Evolutionary conservation across 2,888 invertebrate species (phyloP).

Genomic region (Polyommatus iphigenia): DNA sequence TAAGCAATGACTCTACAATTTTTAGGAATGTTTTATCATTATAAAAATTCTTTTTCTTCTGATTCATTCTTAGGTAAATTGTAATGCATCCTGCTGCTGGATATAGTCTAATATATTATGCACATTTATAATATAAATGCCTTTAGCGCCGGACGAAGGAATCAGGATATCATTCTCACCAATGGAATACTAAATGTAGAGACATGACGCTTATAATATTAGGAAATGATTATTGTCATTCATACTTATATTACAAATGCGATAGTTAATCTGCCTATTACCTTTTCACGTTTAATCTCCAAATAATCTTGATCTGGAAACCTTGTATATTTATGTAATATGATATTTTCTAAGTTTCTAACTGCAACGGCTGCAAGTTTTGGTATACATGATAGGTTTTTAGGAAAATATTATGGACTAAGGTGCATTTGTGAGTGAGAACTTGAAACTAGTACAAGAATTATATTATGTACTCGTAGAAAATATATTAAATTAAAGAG

Average conservation of each 20-base stretch:
- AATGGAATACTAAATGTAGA: conserved; percentile 10
- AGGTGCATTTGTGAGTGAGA: neutral
- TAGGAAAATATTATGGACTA: neutral
- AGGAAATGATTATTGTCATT: neutral
- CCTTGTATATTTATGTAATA: too few species aligned
- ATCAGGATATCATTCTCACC: conserved; percentile 16
- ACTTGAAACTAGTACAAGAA: neutral
- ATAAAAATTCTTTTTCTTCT: neutral
- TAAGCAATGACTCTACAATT: neutral
- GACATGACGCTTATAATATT: neutral
- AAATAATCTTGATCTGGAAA: too few species aligned
- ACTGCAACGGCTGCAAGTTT: too few species aligned
- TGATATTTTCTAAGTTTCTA: too few species aligned
- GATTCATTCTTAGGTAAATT: neutral
- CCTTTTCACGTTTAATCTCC: too few species aligned
- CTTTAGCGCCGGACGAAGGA: conserved; percentile 16
- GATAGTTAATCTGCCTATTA: neutral
- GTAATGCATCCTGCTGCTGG: neutral
- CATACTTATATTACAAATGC: neutral
- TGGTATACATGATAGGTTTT: neutral
- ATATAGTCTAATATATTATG: neutral
- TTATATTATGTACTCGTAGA: neutral
- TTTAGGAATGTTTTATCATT: neutral
- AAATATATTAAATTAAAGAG: neutral
- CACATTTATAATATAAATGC: conserved; percentile 11